Base-by-base conservation (phyloP, 1,140 invertebrate species). In the Zaprionus davidi region DNA sequence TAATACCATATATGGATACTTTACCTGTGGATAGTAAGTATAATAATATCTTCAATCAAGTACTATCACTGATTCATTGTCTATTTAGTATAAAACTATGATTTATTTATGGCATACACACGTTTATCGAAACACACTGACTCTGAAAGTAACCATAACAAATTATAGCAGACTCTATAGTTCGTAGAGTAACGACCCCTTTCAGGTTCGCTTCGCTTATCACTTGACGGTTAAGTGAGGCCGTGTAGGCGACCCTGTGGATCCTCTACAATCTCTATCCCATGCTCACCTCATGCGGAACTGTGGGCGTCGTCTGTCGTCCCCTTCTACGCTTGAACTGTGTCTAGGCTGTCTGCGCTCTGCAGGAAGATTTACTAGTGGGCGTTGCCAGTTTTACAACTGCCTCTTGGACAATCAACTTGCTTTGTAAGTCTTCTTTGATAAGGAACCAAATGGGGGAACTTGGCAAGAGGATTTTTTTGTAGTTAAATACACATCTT, bases 311-410 rank as follows among this genome's bases (percentile, higher is more conserved):
- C 17, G 17, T 22, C 46, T 20, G 46, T 49, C 46, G 1, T 20
- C 17, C 46, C 11, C 20, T 17, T 22, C 46, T 41, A 4, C 15
- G 15, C 15, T 44, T 7, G 41, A 5, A 6, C 41, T n/a, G 41
- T 3, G 31, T 31, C 31, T 11, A 31, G 9, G 9, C 31, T 34
- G 31, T 34, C 9, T 3, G 31, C 15, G 15, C 38, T 41, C 38
- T 41, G 13, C 12, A n/a, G 38, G 17, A 49, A 20, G 46, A 49
- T 22, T 49, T 49, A 49, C 17, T 12, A 49, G 46, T 49, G 46
- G 46, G 46, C 46, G 46, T 49, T 49, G 11, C 46, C 46, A 49
- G 17, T 49, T 49, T 49, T 20, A 49, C 17, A 49, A 49, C 46
- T 49, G 15, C 46, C 9, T 49, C 4, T n/a, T 17, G 15, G 3